Percentiles rank a stretch among this genome's conserved stretches.
phyloP scores from a whole-genome alignment of 2,797 vertebrate genomes.

The Mormyrus hasselquistii region DNA sequence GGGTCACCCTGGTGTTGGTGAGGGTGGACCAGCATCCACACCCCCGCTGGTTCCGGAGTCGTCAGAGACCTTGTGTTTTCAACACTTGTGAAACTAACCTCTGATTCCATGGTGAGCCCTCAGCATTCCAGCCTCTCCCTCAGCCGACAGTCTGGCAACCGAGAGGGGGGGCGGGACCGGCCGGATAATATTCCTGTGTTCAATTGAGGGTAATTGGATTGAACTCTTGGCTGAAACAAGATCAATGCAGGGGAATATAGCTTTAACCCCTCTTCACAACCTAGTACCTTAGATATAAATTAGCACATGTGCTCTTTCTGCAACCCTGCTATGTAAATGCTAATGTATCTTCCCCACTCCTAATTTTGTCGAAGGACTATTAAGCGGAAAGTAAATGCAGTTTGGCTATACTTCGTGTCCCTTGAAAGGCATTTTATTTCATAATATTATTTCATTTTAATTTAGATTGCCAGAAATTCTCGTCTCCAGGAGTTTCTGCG shows the following conservation, averaged over 20 bases:
- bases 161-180: constrained; percentile 4
- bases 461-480: neutral
- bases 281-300: neutral
- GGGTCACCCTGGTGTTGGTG: neutral
- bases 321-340: neutral
- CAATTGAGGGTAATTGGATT: constrained; percentile 33
- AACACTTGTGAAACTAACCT: neutral
- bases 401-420: neutral
- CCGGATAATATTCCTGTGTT: constrained; percentile 27
- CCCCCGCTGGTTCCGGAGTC: neutral
- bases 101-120: neutral
- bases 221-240: constrained; percentile 29
- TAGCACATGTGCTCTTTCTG: neutral
- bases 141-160: constrained; percentile 21
- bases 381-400: constrained; percentile 5
- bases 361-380: neutral
- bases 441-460: neutral
- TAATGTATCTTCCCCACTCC: neutral
- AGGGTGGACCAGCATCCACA: neutral
- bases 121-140: constrained; percentile 16
- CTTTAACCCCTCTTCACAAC: neutral
- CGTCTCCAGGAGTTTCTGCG: neutral
- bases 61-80: neutral
- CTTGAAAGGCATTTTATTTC: neutral
- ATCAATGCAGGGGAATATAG: constrained; percentile 22